Evolutionary conservation across 2,888 invertebrate genomes (phyloP), one percentile per base, ranked within the genome.

Genomic region (Scrobipalpa atriplicella): DNA sequence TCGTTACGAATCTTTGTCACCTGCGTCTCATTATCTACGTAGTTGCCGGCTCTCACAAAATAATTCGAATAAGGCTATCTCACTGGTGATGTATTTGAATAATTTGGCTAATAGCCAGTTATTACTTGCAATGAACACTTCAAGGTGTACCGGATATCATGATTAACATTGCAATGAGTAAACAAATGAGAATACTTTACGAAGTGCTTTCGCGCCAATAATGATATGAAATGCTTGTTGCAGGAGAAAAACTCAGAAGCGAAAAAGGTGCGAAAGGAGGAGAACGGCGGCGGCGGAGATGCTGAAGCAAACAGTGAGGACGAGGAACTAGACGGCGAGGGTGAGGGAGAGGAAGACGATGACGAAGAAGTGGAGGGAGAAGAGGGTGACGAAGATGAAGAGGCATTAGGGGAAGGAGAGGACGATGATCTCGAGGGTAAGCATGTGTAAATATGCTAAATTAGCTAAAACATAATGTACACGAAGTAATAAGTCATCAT

Each of bases 211-310:
- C 47, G 62, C 47, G 62, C n/a, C 62, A 62, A 21, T 62, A 62
- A 62, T 38, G 21, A 51, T 69, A 51, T 62, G 43, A 38, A 38
- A 58, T n/a, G 67, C 81, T 81, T 75, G 16, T 67, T 65, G 75
- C 78, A 96, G 96, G 96, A 96, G 74, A 96, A 96, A 90, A 93
- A 92, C 73, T 95, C 95, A 67, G 96, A 96, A 69, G 94, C 95
- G 74, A 96, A 96, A 93, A 96, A 96, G 91, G 95, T 95, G 89
- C 95, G 95, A 93, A 96, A 96, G 91, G 96, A 96, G 82, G 96
- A 96, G 83, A 96, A 96, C 79, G 96, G 96, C 41, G 95, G 95
- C 66, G 95, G 94, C 36, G 93, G 93, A 51, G 93, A 93, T 9
- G 94, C 93, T 29, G 95, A 94, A 69, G 90, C 90, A 71, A 93